These are phyloP conservation scores for Poecilia wingei DNA, from an alignment of 2,797 vertebrate species.

Conservation along the genomic window DNA sequence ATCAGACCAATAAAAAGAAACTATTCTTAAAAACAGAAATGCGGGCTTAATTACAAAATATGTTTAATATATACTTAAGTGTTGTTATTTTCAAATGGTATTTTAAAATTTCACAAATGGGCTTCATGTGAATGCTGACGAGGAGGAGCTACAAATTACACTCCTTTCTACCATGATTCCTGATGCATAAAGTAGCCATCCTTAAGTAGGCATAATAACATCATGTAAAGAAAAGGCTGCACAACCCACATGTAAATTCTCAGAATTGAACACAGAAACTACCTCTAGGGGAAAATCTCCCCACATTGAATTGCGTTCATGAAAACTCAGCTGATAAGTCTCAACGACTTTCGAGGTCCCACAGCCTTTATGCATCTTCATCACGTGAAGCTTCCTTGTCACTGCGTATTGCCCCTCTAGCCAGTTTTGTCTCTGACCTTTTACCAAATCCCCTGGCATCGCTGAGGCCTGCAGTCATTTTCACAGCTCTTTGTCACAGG, in stretches of 20 bases:
- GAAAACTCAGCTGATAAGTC: constrained; percentile 45
- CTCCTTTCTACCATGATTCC: constrained; percentile 39
- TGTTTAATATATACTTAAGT: too few relatives aligned
- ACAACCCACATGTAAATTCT: constrained; percentile 9
- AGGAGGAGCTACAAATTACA: neutral
- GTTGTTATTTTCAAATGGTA: too few relatives aligned
- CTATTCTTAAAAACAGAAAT: too few relatives aligned
- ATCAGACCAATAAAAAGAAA: too few relatives aligned
- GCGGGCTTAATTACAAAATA: too few relatives aligned
- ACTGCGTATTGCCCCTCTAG: constrained; percentile 70
- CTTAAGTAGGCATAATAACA: constrained; percentile 55
- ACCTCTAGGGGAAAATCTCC: constrained; percentile 7
- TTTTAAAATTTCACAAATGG: neutral
- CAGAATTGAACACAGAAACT: constrained; percentile 9
- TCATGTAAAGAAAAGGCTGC: constrained; percentile 44
- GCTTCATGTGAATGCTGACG: neutral
- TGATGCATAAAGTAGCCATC: constrained; percentile 46
- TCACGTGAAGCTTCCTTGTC: constrained; percentile 63
- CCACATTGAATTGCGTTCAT: constrained; percentile 25
- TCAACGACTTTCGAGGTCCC: constrained; percentile 52
- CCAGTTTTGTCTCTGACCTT: constrained; percentile 79
- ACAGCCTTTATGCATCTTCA: constrained; percentile 55
- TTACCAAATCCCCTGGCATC: constrained; percentile 73
- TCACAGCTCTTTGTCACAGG: constrained; percentile 63
- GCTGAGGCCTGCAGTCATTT: constrained; percentile 75